A percentile compares a stretch with the other conserved stretches of the same genome.
phyloP scores from a whole-genome alignment of 2,113 vertebrate genomes.

The Tragulus kanchil region DNA sequence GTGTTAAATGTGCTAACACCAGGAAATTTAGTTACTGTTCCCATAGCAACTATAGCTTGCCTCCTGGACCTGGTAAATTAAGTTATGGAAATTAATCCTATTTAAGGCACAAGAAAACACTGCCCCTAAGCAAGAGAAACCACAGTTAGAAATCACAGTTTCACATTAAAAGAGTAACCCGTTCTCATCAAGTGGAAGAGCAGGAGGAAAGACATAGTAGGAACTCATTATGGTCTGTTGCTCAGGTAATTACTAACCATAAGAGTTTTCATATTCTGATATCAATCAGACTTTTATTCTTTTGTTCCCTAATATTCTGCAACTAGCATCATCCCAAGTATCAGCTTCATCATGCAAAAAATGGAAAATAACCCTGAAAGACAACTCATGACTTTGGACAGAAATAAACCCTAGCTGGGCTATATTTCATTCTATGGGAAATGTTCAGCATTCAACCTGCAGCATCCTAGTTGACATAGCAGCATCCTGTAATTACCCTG shows the following conservation, averaged over 20 bases:
- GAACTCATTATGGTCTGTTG: neutral
- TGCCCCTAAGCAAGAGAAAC: neutral
- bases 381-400: neutral
- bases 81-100: constrained; percentile 70
- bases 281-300: constrained; percentile 29
- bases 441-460: constrained; percentile 70
- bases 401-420: constrained; percentile 44
- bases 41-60: constrained; percentile 58
- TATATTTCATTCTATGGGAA: neutral
- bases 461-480: constrained; percentile 65
- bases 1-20: neutral
- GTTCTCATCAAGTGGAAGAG: neutral
- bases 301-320: neutral
- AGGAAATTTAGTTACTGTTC: constrained; percentile 67
- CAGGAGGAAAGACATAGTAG: neutral
- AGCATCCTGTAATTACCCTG: constrained; percentile 82
- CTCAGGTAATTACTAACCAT: neutral
- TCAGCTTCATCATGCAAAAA: constrained; percentile 4
- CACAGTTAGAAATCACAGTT: neutral
- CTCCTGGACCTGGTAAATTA: constrained; percentile 64
- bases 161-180: neutral
- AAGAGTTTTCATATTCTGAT: neutral
- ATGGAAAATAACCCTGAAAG: constrained; percentile 15
- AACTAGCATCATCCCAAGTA: neutral
- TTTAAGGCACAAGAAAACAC: constrained; percentile 42